A percentile compares a stretch with the other conserved stretches of the same genome.
These are phyloP conservation scores for Patagioenas fasciata DNA, from an alignment of 2,113 vertebrate species.

Conservation along the genomic window DNA sequence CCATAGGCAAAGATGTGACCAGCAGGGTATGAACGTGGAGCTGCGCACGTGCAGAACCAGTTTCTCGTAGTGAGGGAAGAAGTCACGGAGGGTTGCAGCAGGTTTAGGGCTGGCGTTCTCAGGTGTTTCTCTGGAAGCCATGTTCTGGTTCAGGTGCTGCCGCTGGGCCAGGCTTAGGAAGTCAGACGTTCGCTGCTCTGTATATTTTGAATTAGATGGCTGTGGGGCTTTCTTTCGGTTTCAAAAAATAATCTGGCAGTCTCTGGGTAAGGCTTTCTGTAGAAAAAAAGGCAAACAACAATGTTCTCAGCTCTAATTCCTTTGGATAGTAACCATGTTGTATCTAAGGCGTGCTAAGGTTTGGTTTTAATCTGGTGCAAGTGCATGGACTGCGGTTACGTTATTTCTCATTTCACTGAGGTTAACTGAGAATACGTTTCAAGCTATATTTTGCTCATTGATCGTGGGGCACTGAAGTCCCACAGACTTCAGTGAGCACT, in stretches of 20 bases:
- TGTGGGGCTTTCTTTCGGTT: not conserved
- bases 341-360: not conserved
- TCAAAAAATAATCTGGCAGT: not conserved
- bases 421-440: not conserved
- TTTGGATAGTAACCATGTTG: not conserved
- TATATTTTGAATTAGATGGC: not conserved
- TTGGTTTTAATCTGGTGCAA: not conserved
- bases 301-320: not conserved
- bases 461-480: not conserved
- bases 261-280: not conserved
- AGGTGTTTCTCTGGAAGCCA: not conserved
- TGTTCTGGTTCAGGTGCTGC: not conserved
- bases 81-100: not conserved
- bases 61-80: not conserved
- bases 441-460: not conserved
- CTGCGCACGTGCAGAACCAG: not conserved
- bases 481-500: not conserved
- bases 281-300: not conserved
- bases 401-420: not conserved
- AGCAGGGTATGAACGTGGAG: not conserved
- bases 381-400: fast-evolving
- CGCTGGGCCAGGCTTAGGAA: fast-evolving
- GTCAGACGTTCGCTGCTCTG: not conserved
- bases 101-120: fast-evolving
- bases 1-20: not conserved